Percentiles rank a stretch among this genome's conserved stretches.
Evolutionary conservation across 2,888 invertebrate genomes (phyloP).

Genomic region (Tipula unca): DNA sequence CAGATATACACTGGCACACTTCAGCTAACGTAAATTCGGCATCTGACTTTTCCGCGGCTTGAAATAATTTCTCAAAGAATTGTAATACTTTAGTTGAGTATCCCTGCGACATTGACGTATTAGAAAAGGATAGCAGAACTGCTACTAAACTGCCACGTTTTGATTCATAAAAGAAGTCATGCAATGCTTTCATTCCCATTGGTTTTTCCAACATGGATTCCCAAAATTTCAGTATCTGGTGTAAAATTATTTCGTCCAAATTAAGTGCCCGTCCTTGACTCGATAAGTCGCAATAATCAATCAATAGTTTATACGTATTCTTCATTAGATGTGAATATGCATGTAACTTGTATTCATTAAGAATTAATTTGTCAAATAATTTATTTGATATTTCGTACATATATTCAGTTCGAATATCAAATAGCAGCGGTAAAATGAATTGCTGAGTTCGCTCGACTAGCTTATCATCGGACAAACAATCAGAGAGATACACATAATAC

Average conservation of each 20-base stretch:
- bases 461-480: constrained; percentile 29
- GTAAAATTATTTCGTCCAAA: constrained; percentile 36
- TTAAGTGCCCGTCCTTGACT: constrained; percentile 30
- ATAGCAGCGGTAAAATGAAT: constrained; percentile 53
- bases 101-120: constrained; percentile 57
- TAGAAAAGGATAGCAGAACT: constrained; percentile 71
- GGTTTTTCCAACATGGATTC: constrained; percentile 76
- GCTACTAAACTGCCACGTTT: constrained; percentile 61
- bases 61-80: constrained; percentile 67
- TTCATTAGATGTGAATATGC: constrained; percentile 56
- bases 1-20: constrained; percentile 57
- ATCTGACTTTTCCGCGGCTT: constrained; percentile 52
- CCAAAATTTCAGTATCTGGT: constrained; percentile 58
- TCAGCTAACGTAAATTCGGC: constrained; percentile 55
- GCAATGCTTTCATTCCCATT: constrained; percentile 71
- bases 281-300: constrained; percentile 47
- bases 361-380: constrained; percentile 47
- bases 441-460: constrained; percentile 34
- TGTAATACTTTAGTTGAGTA: constrained; percentile 72
- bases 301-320: constrained; percentile 59
- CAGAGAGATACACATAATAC: constrained; percentile 27
- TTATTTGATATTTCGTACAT: constrained; percentile 54
- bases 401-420: constrained; percentile 69
- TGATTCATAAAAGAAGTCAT: constrained; percentile 64
- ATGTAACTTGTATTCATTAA: constrained; percentile 46